Evolutionary conservation across 2,888 invertebrate species (phyloP).

Genomic region (Siphlonurus alternatus): DNA sequence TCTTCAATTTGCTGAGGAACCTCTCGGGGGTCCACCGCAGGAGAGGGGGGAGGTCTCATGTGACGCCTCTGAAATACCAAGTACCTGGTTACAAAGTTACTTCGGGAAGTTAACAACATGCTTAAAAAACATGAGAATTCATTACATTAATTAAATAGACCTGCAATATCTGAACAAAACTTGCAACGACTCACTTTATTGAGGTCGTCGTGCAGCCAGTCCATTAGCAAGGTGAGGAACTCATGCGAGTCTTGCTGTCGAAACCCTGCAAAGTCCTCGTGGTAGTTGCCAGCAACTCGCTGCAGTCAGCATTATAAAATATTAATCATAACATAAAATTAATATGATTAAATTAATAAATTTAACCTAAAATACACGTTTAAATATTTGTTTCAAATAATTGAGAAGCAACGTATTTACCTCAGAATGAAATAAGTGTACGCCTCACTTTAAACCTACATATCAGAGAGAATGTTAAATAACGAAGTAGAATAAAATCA

Average conservation of each 20-base stretch:
- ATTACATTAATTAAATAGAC: slow-evolving; percentile 5
- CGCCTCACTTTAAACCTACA: too few relatives aligned
- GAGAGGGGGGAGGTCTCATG: slow-evolving; percentile 10
- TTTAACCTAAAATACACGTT: too few relatives aligned
- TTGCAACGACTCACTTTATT: slow-evolving; percentile 34
- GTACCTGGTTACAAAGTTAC: too few relatives aligned
- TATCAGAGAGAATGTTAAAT: too few relatives aligned
- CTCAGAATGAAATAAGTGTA: slow-evolving; percentile 6
- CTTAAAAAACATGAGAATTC: too few relatives aligned
- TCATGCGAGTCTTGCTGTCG: slow-evolving; percentile 88
- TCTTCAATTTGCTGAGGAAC: neutral
- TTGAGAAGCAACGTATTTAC: too few relatives aligned
- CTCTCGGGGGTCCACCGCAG: neutral
- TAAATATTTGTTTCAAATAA: too few relatives aligned
- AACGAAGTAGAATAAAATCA: too few relatives aligned
- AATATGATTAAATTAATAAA: too few relatives aligned
- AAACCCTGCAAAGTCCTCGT: slow-evolving; percentile 50
- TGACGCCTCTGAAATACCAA: slow-evolving; percentile 15
- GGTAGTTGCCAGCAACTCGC: slow-evolving; percentile 58
- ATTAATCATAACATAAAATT: too few relatives aligned
- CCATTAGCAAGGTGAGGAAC: slow-evolving; percentile 72
- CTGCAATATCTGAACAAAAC: slow-evolving; percentile 7
- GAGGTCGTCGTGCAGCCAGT: slow-evolving; percentile 75
- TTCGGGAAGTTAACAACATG: neutral
- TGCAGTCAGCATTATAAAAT: too few relatives aligned